These are phyloP conservation scores for Chymomyza caudatula DNA, from an alignment of 2,888 invertebrate species.

Conservation along the genomic window DNA sequence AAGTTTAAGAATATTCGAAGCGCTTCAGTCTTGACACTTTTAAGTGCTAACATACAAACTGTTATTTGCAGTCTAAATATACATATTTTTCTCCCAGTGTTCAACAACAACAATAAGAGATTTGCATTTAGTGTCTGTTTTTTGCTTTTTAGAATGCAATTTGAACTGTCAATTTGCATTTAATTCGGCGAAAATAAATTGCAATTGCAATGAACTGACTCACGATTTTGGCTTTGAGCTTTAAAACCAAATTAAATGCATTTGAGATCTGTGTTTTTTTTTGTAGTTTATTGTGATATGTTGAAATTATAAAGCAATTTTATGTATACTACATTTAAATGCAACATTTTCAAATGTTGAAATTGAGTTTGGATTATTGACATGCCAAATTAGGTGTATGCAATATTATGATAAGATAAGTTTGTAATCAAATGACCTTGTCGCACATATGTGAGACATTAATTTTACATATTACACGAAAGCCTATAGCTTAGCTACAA, in stretches of 20 bases:
- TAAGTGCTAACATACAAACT: no score
- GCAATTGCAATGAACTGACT: conserved; percentile 49
- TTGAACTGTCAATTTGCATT: conserved; percentile 70
- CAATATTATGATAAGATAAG: neutral
- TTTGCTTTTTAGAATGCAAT: conserved; percentile 58
- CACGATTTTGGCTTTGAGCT: conserved; percentile 42
- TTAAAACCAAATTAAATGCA: neutral
- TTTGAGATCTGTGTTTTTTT: neutral
- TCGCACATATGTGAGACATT: neutral
- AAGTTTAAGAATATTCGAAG: no score
- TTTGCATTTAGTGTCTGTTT: neutral
- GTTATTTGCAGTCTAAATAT: conserved; percentile 16
- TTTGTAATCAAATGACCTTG: neutral
- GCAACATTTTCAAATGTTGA: conserved; percentile 2
- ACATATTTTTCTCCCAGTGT: conserved; percentile 1
- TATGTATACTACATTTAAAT: neutral
- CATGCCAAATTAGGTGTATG: conserved; percentile 45
- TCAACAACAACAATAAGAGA: neutral
- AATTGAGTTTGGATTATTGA: conserved; percentile 24
- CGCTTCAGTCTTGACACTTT: no score
- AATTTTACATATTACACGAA: conserved; percentile 1
- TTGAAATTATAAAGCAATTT: conserved; percentile 21
- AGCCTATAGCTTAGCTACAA: neutral
- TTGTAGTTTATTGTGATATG: neutral
- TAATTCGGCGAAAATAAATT: conserved; percentile 71